Evolutionary conservation across 1,140 invertebrate species (phyloP), one percentile per base, ranked within the genome.

Genomic region (Ptiloglossa arizonensis): DNA sequence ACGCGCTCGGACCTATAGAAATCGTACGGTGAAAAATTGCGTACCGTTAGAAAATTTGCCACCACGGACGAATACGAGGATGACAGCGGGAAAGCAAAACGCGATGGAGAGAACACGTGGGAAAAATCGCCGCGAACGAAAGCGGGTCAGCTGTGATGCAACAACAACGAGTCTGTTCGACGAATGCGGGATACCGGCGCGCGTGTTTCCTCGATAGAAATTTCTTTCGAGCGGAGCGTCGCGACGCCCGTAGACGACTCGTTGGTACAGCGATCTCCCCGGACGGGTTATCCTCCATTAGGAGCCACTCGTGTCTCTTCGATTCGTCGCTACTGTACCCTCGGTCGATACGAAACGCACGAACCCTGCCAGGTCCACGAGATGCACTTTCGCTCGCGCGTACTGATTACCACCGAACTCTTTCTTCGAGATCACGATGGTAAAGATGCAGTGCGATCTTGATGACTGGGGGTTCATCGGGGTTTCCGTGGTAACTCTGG

Each of bases 401-500:
- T 94, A 91, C 27, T 89, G 92, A 22, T 93, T 91, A 67, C 91
- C 92, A 5, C 92, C 91, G 38, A 90, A 82, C 75, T 93, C 91
- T 62, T 93, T 92, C 11, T 92, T 89, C 15, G 92, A 93, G 0
- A 96, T 73, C 80, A 95, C 93, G 22, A 95, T 93, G 4, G 95
- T 95, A 86, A 95, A 95, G 64, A 96, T 94, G 83, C 95, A 95
- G 83, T 96, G 95, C 3, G 95, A 95, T 81, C 95, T 90, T 17
- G 95, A 95, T 6, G 95, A 96, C 32, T 93, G 93, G 64, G 93
- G 93, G 87, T 95, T 96, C 93, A 95, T 94, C 4, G 94, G 94
- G 4, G 95, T 96, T 86, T 95, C 94, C 15, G 94, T 94, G 70
- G 94, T 94, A 69, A 93, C 94, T 81, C 95, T 94, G 88, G 54